These are phyloP conservation scores for Ctenochaetus hawaiiensis DNA, from an alignment of 2,797 vertebrate species.

Conservation along the genomic window DNA sequence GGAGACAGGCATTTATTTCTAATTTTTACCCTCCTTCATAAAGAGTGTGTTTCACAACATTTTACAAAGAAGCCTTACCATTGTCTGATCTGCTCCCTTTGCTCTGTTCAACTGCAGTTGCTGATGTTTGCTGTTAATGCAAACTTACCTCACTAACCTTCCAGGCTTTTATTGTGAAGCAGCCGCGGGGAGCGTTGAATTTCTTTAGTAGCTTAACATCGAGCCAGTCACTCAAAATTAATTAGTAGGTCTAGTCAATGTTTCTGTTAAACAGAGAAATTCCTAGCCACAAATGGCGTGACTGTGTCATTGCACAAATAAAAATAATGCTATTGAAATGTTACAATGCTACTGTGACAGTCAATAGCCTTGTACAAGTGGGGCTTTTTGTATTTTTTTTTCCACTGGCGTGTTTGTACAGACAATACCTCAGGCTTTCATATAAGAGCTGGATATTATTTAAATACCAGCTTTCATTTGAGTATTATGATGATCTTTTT, in stretches of 20 bases:
- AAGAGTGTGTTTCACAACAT: constrained; percentile 23
- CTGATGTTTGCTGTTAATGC: not conserved
- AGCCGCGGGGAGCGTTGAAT: constrained; percentile 20
- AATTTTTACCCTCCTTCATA: constrained; percentile 41
- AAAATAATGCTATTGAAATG: constrained; percentile 5
- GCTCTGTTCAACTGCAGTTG: constrained; percentile 22
- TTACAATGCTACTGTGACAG: not conserved
- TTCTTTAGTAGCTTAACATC: constrained; percentile 1
- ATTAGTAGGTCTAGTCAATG: constrained; percentile 23
- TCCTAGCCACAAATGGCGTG: not conserved
- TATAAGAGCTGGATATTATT: constrained; percentile 31
- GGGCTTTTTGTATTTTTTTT: not conserved
- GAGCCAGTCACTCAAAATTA: constrained; percentile 10
- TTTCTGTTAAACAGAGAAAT: not conserved
- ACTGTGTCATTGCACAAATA: not conserved
- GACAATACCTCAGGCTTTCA: not conserved
- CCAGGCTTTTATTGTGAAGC: constrained; percentile 29
- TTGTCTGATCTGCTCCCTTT: constrained; percentile 37
- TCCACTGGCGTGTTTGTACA: constrained; percentile 27
- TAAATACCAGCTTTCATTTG: constrained; percentile 24
- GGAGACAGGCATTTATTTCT: constrained; percentile 59
- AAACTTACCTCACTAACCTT: not conserved
- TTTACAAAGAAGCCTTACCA: constrained; percentile 22
- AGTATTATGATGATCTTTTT: constrained; percentile 25
- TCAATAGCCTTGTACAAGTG: constrained; percentile 5